Percentiles rank a stretch among this genome's conserved stretches.
phyloP scores from a whole-genome alignment of 2,113 vertebrate genomes.

The Tricholaema leucomelas region DNA sequence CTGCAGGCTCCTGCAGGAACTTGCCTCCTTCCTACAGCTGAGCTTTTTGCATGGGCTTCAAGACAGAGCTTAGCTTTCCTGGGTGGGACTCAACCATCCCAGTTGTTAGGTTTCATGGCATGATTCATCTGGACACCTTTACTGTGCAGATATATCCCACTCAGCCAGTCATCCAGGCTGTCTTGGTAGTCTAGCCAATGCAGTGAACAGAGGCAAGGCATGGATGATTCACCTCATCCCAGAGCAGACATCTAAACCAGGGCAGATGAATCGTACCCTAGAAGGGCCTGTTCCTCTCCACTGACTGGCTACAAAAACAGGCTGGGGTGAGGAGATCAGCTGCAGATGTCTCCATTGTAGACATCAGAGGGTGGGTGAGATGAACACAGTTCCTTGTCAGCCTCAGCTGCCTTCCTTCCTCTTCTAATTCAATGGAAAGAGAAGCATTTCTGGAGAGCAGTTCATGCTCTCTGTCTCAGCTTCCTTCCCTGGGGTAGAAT shows the following conservation, averaged over 20 bases:
- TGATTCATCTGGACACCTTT: not conserved
- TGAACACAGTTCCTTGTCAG: not conserved
- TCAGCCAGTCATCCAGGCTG: not conserved
- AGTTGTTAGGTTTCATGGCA: rapidly evolving
- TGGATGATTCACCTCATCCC: constrained; percentile 39
- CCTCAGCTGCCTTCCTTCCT: not conserved
- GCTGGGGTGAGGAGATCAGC: not conserved
- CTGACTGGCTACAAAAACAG: not conserved
- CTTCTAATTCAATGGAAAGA: not conserved
- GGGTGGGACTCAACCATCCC: not conserved
- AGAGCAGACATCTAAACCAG: not conserved
- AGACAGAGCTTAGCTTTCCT: not conserved
- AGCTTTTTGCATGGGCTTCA: not conserved
- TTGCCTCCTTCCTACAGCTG: not conserved
- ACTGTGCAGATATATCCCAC: not conserved
- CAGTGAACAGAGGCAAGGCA: not conserved
- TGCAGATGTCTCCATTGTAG: not conserved
- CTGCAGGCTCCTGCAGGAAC: not conserved
- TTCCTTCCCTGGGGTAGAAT: not conserved
- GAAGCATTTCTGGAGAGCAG: not conserved
- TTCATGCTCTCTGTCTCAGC: not conserved
- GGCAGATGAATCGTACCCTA: not conserved
- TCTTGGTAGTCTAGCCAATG: not conserved
- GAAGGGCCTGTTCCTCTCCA: not conserved
- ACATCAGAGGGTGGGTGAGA: not conserved